Percentiles rank a stretch among this genome's conserved stretches.
Conservation (phyloP, 2,113 vertebrate species). For the Scopus umbretta region DNA sequence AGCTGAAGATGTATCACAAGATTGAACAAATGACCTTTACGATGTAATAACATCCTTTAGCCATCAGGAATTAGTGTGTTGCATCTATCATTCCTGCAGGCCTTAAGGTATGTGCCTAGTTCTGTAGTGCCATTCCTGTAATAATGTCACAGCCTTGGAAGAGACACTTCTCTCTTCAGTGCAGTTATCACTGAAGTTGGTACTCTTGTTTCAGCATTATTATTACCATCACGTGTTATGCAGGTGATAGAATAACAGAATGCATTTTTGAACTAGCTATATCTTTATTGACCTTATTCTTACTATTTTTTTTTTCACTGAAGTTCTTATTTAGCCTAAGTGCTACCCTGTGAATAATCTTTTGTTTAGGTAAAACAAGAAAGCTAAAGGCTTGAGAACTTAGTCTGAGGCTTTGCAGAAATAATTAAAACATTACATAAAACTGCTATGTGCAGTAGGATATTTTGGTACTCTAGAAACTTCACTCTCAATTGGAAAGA, state of each 20-base stretch:
- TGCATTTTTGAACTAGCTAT: neutral
- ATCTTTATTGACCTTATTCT: neutral
- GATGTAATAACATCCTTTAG: constrained; percentile 4
- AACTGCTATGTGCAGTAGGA: neutral
- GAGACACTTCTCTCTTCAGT: neutral
- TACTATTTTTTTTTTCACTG: neutral
- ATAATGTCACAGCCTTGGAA: constrained; percentile 30
- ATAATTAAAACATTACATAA: neutral
- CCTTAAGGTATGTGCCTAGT: neutral
- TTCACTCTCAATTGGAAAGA: neutral
- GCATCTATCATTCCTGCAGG: constrained; percentile 15
- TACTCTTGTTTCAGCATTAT: neutral
- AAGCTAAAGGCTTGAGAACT: neutral
- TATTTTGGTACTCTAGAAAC: neutral
- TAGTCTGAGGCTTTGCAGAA: neutral
- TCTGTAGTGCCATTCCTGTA: neutral
- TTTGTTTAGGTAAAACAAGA: neutral
- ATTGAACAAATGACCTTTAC: constrained; percentile 51
- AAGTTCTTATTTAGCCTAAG: neutral
- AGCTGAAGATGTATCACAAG: neutral
- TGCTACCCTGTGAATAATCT: neutral
- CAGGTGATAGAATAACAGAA: neutral
- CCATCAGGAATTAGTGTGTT: constrained; percentile 30
- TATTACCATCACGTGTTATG: neutral
- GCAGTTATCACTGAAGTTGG: neutral